These are phyloP conservation scores for Prorops nasuta DNA, from an alignment of 1,140 invertebrate species.

Conservation along the genomic window DNA sequence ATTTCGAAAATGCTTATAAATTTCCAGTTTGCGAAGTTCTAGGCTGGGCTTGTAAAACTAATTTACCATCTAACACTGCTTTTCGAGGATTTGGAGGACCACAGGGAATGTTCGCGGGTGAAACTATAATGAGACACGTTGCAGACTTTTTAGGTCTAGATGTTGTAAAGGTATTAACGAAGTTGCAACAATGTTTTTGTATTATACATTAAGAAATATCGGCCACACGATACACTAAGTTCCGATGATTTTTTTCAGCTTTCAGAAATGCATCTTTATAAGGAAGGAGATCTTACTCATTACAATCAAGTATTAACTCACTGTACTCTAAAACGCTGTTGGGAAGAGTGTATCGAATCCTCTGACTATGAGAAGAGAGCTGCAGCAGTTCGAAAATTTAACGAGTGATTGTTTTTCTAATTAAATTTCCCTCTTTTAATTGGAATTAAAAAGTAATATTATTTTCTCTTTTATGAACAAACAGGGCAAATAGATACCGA, in stretches of 20 bases:
- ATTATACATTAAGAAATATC: too few relatives aligned
- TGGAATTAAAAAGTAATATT: slow-evolving; percentile 3
- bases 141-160: slow-evolving; percentile 69
- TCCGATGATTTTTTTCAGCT: slow-evolving; percentile 58
- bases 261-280: slow-evolving; percentile 76
- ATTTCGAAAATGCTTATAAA: slow-evolving; percentile 77
- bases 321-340: slow-evolving; percentile 78
- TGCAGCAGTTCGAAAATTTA: slow-evolving; percentile 67
- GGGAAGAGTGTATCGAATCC: slow-evolving; percentile 75
- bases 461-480: slow-evolving; percentile 27
- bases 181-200: too few relatives aligned
- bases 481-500: slow-evolving; percentile 75
- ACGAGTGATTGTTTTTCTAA: slow-evolving; percentile 61
- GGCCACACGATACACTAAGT: too few relatives aligned
- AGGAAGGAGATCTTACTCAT: slow-evolving; percentile 75
- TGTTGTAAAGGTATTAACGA: slow-evolving; percentile 49
- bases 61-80: slow-evolving; percentile 86
- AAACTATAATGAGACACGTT: slow-evolving; percentile 75
- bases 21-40: slow-evolving; percentile 68
- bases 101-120: slow-evolving; percentile 83
- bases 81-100: slow-evolving; percentile 89
- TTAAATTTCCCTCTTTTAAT: too few relatives aligned
- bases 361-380: slow-evolving; percentile 68
- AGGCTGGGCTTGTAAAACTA: slow-evolving; percentile 78
- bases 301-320: slow-evolving; percentile 74